phyloP scores from a whole-genome alignment of 2,888 invertebrate species.

The Pseudeuparius sepicola region DNA sequence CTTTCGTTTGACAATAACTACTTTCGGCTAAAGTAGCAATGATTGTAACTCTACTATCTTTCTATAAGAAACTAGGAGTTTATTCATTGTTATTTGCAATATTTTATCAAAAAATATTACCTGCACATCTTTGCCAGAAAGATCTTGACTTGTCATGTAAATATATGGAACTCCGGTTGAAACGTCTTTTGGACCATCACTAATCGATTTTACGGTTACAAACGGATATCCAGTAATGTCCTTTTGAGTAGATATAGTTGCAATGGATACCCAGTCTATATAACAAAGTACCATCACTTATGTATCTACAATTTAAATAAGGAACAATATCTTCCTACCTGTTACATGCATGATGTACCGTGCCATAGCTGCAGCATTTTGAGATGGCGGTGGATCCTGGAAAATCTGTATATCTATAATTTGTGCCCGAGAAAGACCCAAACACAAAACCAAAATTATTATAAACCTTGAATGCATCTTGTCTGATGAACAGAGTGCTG shows the following conservation, averaged over 20 bases:
- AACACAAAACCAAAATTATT: too few species aligned
- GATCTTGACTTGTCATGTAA: conserved; percentile 62
- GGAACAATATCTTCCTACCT: conserved; percentile 38
- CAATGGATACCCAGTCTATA: conserved; percentile 62
- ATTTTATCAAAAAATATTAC: conserved; percentile 42
- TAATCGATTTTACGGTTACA: conserved; percentile 57
- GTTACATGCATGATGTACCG: conserved; percentile 62
- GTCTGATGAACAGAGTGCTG: too few species aligned
- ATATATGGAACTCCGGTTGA: conserved; percentile 66
- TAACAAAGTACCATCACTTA: not conserved
- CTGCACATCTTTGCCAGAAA: conserved; percentile 54
- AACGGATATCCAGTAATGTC: conserved; percentile 56
- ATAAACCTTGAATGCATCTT: too few species aligned
- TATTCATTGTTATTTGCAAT: too few species aligned
- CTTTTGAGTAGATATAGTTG: conserved; percentile 54
- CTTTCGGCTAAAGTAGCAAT: conserved; percentile 60
- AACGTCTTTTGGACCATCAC: conserved; percentile 56
- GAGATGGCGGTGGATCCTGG: conserved; percentile 51
- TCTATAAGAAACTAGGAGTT: conserved; percentile 37
- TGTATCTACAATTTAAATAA: conserved; percentile 1
- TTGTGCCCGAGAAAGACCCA: too few species aligned
- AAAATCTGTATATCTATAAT: too few species aligned
- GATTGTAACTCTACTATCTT: conserved; percentile 55
- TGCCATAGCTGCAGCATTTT: conserved; percentile 55
- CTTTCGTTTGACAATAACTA: conserved; percentile 50